These are phyloP conservation scores for Pyxicephalus adspersus DNA, from an alignment of 2,113 vertebrate genomes.

Conservation along the genomic window DNA sequence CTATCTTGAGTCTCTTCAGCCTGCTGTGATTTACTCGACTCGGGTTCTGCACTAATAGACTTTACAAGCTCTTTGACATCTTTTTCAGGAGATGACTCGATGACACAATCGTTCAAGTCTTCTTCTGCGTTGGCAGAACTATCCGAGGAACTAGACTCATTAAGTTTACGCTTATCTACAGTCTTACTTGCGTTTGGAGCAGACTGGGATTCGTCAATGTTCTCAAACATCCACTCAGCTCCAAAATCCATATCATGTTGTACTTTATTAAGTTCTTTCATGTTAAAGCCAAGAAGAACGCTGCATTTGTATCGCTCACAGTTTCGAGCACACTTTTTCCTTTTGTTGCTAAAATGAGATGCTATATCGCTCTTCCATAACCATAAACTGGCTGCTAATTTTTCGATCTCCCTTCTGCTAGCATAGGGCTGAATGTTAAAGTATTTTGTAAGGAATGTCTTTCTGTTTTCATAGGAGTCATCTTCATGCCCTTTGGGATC, in stretches of 20 bases:
- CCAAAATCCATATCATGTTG: constrained; percentile 85
- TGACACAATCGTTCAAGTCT: constrained; percentile 71
- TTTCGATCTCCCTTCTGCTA: constrained; percentile 88
- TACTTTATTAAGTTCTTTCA: constrained; percentile 87
- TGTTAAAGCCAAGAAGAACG: constrained; percentile 92
- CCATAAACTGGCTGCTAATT: constrained; percentile 91
- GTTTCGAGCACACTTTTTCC: constrained; percentile 87
- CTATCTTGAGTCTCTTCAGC: constrained; percentile 65
- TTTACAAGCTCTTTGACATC: constrained; percentile 65
- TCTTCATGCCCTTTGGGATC: constrained; percentile 94
- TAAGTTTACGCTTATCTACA: constrained; percentile 77
- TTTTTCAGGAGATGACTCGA: constrained; percentile 62
- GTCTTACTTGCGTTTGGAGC: constrained; percentile 79
- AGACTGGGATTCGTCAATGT: constrained; percentile 82
- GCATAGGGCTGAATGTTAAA: constrained; percentile 92
- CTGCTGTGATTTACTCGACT: constrained; percentile 67
- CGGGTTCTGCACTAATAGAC: constrained; percentile 58
- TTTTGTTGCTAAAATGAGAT: constrained; percentile 89
- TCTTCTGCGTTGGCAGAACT: constrained; percentile 75
- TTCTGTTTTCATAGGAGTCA: constrained; percentile 91
- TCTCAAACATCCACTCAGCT: constrained; percentile 77
- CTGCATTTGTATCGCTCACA: constrained; percentile 83
- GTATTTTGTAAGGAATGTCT: constrained; percentile 92
- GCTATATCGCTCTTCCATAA: constrained; percentile 96
- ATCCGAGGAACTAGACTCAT: constrained; percentile 76